Base-by-base conservation (phyloP, 2,113 vertebrate species). In the Centropristis striata region DNA sequence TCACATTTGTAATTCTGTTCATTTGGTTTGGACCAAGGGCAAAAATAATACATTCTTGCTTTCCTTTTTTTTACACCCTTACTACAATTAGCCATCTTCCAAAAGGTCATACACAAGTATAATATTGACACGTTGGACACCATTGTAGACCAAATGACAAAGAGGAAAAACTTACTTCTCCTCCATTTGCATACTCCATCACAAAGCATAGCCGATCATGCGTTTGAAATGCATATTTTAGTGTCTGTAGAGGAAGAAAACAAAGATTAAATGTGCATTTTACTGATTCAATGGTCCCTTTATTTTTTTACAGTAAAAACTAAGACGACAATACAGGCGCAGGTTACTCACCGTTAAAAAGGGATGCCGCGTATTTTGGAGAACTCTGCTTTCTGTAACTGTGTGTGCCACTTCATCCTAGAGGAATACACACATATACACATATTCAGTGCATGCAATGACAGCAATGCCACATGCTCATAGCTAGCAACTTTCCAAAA, bases 361-460 rank as follows among this genome's bases (percentile, higher is more conserved):
- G 1, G 98, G 97, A 86, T 99, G 97, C 67, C 96, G 93, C 14
- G 97, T 97, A 80, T 97, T 99, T 94, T 99, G 98, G 36, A 99
- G 95, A 55, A 99, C 98, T 67, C 98, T 89, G 94, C 97, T 99
- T 91, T 99, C 98, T 0, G 98, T 99, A 42, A 99, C 97, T 0
- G 98, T 99, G 92, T 99, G 98, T 0, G 98, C 98, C 0, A 99
- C 98, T 88, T 99, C 98, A n/a, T 99, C 98, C 98, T 99, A 77
- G 20, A 83, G 5, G 3, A 58, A 80, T 7, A 72, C 53, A 90
- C 14, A 75, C 49, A 82, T 9, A 86, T 21, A 75, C n/a, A 83
- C n/a, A 54, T 10, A 73, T 10, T 39, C 4, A 42, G 64, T 23
- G 53, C 44, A 66, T 16, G 7, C n/a, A 58, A 53, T 27, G 2